phyloP scores from a whole-genome alignment of 2,113 vertebrate species.

The Archilochus colubris region DNA sequence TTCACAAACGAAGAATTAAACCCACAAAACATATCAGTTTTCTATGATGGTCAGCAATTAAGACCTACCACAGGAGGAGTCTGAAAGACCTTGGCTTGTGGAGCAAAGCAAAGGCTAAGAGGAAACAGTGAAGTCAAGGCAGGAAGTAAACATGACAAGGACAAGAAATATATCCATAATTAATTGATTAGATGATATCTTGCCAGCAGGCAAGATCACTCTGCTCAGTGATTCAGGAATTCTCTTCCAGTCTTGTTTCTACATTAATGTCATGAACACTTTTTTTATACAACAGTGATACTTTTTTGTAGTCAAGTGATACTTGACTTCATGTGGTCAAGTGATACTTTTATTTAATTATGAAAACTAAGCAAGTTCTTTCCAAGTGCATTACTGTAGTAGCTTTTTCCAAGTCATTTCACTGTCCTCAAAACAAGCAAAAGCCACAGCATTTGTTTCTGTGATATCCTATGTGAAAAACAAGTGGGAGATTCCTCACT shows the following conservation, averaged over 20 bases:
- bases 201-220: not conserved
- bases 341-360: not conserved
- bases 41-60: not conserved
- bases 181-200: not conserved
- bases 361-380: not conserved
- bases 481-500: not conserved
- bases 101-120: not conserved
- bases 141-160: not conserved
- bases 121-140: not conserved
- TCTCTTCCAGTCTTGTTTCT: not conserved
- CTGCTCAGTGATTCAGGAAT: not conserved
- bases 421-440: not conserved
- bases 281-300: not conserved
- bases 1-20: not conserved
- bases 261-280: not conserved
- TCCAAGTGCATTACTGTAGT: not conserved
- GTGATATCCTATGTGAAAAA: not conserved
- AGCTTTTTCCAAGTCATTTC: not conserved
- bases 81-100: not conserved
- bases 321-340: not conserved
- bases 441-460: not conserved
- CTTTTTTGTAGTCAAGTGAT: not conserved
- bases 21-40: not conserved
- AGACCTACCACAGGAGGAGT: not conserved
- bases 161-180: not conserved